Evolutionary conservation across 2,797 vertebrate species (phyloP).

Genomic region (Sphenopsis melanotis): DNA sequence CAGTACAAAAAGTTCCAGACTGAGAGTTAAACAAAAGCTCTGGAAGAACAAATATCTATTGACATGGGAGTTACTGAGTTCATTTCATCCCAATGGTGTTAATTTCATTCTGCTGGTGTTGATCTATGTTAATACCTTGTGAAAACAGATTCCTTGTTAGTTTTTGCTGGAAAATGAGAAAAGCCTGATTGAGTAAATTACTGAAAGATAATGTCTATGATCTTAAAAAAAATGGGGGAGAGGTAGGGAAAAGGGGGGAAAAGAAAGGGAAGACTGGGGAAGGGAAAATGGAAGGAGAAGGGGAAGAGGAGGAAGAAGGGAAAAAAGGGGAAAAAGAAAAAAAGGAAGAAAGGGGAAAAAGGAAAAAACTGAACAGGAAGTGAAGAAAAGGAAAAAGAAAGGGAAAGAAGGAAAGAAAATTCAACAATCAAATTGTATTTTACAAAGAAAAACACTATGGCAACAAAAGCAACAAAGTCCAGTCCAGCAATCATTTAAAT

Average conservation of each 20-base stretch:
- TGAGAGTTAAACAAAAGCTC: constrained; percentile 15
- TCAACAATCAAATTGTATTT: background rate
- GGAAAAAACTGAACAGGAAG: background rate
- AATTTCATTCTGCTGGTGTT: background rate
- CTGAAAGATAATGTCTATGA: background rate
- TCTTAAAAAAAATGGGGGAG: background rate
- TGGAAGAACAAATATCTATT: constrained; percentile 2
- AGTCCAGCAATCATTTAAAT: background rate
- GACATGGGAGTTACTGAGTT: background rate
- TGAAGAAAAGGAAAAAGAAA: background rate
- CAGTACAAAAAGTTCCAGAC: background rate
- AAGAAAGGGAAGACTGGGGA: background rate
- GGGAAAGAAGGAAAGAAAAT: background rate
- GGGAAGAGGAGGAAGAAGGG: fast-evolving
- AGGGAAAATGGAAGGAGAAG: background rate
- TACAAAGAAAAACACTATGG: background rate
- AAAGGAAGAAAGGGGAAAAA: fast-evolving
- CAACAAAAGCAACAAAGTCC: background rate
- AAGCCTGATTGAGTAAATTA: background rate
- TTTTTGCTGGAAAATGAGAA: background rate
- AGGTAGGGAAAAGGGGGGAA: background rate
- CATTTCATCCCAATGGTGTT: background rate
- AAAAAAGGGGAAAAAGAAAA: background rate
- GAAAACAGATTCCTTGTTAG: background rate
- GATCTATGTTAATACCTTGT: background rate